A percentile compares a stretch with the other conserved stretches of the same genome.
phyloP scores from a whole-genome alignment of 2,113 vertebrate genomes.

The Panurus biarmicus region DNA sequence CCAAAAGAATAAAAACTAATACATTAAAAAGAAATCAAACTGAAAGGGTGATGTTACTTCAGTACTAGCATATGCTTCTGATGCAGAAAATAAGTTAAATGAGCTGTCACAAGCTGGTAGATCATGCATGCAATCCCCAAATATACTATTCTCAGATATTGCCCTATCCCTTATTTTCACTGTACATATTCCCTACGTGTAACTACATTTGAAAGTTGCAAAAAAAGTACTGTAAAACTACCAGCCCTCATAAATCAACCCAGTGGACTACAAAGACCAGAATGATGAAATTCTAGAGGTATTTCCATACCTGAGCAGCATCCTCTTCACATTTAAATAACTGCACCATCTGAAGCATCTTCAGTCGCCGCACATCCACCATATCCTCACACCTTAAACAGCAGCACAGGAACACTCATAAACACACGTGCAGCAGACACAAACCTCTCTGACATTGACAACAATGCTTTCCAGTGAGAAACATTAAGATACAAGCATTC shows the following conservation, averaged over 20 bases:
- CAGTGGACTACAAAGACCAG: neutral
- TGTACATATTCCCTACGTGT: neutral
- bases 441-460: neutral
- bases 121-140: neutral
- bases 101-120: neutral
- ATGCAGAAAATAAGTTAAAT: neutral
- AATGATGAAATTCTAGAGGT: neutral
- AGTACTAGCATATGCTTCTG: neutral
- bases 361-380: slow-evolving; percentile 89
- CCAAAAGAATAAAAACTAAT: neutral
- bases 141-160: neutral
- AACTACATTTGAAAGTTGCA: neutral
- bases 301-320: slow-evolving; percentile 79
- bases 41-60: neutral
- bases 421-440: neutral
- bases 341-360: slow-evolving; percentile 99
- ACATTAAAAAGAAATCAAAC: neutral
- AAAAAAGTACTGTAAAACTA: neutral
- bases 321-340: slow-evolving; percentile 99
- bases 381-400: slow-evolving; percentile 85
- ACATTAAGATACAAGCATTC: neutral
- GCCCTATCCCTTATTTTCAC: neutral
- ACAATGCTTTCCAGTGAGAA: neutral
- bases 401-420: neutral
- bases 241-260: neutral